Evolutionary conservation across 2,113 vertebrate genomes (phyloP).

Genomic region (Sander vitreus): DNA sequence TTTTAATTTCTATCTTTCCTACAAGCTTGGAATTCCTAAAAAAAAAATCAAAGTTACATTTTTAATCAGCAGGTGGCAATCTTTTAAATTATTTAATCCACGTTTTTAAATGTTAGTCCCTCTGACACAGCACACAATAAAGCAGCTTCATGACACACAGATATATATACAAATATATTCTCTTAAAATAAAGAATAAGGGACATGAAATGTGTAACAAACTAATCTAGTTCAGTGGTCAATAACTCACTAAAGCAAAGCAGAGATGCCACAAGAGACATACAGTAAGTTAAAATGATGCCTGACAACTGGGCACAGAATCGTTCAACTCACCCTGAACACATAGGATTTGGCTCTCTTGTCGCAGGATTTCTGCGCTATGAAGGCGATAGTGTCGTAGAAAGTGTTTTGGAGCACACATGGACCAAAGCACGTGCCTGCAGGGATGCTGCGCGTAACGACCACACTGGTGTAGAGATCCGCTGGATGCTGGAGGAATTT

Average conservation of each 20-base stretch:
- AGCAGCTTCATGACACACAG: background rate
- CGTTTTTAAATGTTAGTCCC: background rate
- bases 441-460: conserved; percentile 89
- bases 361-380: conserved; percentile 91
- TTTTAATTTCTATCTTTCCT: background rate
- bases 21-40: background rate
- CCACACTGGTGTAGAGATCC: conserved; percentile 87
- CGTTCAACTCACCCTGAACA: conserved; percentile 86
- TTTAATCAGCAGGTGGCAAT: background rate
- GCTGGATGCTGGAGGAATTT: conserved; percentile 87
- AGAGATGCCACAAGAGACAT: background rate
- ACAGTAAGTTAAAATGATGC: background rate
- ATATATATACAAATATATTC: no score
- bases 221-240: background rate
- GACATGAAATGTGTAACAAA: background rate
- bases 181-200: background rate
- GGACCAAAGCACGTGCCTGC: conserved; percentile 89
- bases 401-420: conserved; percentile 87
- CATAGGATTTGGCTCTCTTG: conserved; percentile 83
- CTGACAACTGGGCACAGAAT: background rate
- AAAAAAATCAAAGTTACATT: no score
- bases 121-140: background rate
- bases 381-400: conserved; percentile 91
- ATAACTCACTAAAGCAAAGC: background rate
- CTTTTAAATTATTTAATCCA: background rate